Evolutionary conservation across 2,113 vertebrate genomes (phyloP).

Genomic region (Monopterus albus): DNA sequence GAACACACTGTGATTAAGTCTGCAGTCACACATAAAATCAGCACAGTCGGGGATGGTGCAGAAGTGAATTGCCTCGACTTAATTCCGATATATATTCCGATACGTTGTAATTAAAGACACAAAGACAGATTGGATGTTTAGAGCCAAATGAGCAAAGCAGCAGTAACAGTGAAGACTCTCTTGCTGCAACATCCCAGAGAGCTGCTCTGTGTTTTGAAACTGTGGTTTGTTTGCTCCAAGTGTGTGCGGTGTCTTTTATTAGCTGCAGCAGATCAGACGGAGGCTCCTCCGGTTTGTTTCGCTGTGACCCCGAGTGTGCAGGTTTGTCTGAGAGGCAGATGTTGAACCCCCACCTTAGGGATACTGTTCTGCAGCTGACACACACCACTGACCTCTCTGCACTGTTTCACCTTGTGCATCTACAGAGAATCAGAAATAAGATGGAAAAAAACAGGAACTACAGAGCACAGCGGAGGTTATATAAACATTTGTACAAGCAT

Average conservation of each 20-base stretch:
- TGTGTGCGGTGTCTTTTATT: conserved; percentile 27
- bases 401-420: conserved; percentile 10
- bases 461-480: not conserved
- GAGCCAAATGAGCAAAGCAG: not conserved
- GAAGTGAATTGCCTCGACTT: conserved; percentile 21
- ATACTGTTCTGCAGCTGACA: conserved; percentile 1
- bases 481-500: too few species aligned
- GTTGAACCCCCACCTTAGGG: not conserved
- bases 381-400: not conserved
- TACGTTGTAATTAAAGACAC: conserved; percentile 24
- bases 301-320: conserved; percentile 11
- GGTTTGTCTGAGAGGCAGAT: conserved; percentile 4
- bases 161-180: not conserved
- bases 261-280: conserved; percentile 20
- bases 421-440: conserved; percentile 22
- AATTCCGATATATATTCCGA: conserved; percentile 26
- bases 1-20: conserved; percentile 46
- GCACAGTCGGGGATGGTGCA: not conserved
- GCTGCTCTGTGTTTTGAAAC: not conserved
- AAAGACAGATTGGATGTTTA: conserved; percentile 22
- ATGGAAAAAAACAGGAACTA: not conserved
- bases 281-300: conserved; percentile 34
- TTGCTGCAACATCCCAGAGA: not conserved
- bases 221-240: not conserved
- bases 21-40: conserved; percentile 33